Evolutionary conservation across 1,140 invertebrate species (phyloP).

Genomic region (Agraylea sexmaculata): DNA sequence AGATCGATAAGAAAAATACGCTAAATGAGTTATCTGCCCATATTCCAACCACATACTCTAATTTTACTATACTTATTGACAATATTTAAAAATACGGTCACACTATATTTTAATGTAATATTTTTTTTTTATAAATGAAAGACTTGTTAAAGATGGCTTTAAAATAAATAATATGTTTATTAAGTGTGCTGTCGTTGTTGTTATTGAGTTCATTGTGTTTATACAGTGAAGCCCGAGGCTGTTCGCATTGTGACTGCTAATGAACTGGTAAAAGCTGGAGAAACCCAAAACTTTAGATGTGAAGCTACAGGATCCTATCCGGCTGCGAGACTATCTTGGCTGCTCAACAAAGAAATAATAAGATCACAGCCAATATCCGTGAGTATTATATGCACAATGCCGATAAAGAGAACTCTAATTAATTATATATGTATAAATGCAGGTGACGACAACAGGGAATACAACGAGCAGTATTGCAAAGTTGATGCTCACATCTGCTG

Average conservation of each 20-base stretch:
- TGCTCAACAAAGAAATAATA: constrained; percentile 51
- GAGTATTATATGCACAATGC: constrained; percentile 21
- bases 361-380: constrained; percentile 29
- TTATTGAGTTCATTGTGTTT: constrained; percentile 8
- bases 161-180: too few relatives aligned
- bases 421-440: too few relatives aligned
- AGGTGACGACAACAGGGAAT: constrained; percentile 17
- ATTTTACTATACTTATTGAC: too few relatives aligned
- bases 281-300: constrained; percentile 50
- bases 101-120: too few relatives aligned
- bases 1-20: too few relatives aligned
- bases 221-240: constrained; percentile 55
- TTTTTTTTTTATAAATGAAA: too few relatives aligned
- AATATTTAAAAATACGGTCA: too few relatives aligned
- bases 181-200: too few relatives aligned
- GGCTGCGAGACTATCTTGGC: constrained; percentile 59
- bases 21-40: too few relatives aligned
- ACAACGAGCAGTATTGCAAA: constrained; percentile 58
- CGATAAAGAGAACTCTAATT: too few relatives aligned
- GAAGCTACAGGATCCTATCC: constrained; percentile 62
- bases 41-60: too few relatives aligned
- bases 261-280: constrained; percentile 47
- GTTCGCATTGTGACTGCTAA: constrained; percentile 53
- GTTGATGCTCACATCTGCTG: constrained; percentile 53
- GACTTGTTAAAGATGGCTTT: too few relatives aligned